Evolutionary conservation across 23 tunicate genomes (phyloP), one percentile per base, ranked within the genome.

Genomic region (Ciona savignyi): DNA sequence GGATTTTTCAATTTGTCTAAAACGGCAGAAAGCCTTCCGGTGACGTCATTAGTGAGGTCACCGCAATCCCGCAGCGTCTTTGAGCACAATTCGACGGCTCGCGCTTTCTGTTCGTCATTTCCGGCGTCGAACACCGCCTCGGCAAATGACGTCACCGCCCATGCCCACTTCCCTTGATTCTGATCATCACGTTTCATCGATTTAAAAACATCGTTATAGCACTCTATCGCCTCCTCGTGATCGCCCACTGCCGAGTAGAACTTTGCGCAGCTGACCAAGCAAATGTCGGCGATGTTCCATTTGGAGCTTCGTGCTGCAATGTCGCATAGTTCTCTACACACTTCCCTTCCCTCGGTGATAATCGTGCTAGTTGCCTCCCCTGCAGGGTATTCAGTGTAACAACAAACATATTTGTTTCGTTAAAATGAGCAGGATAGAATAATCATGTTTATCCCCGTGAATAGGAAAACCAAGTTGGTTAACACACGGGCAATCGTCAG

Each of bases 181-280:
- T 31, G 66, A 23, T 78, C 48, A 21, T 1, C 20, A 2, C 21
- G 24, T 34, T 68, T 66, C 27, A 0, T 29, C 30, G 29, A n/a
- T 1, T 63, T 62, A 42, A 81, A 81, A 32, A 28, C 65, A 1
- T 27, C 29, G 1, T 65, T 25, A 31, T 35, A 81, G 28, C 77
- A 72, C 1, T 81, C 67, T 6, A 65, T 22, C 25, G 78, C 73
- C 61, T 25, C 11, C 3, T 34, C 22, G 51, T 61, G 64, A 11
- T 81, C 56, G 2, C 48, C 48, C 19, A 33, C 62, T 1, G 78
- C 86, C n/a, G 63, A 22, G 64, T 72, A 48, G 31, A 74, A 81
- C 30, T 81, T 81, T 49, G 62, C 86, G 42, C 86, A 81, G 32
- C 66, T 72, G 4, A 73, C 35, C 51, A 81, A 27, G 63, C 78